Base-by-base conservation (phyloP, 2,113 vertebrate genomes). In the Odobenus rosmarus region DNA sequence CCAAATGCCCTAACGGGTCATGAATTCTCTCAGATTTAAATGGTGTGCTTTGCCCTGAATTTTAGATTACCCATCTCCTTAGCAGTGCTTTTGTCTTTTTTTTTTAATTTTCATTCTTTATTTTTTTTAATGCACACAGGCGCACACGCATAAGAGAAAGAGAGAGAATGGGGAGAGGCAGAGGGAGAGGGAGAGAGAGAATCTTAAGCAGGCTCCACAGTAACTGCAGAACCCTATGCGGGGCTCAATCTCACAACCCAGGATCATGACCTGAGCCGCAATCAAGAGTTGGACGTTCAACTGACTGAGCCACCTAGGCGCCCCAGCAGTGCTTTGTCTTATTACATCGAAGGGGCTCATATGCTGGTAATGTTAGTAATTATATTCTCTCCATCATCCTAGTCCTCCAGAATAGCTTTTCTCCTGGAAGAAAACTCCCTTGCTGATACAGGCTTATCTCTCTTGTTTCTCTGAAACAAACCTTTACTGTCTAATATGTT, bases 381-480 rank as follows among this genome's bases (percentile, higher is more conserved):
- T 46, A 8, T 39, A 4, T 24, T 23, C 21, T 15, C 23, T n/a
- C 42, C 6, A 3, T 11, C 7, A 0, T 71, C 15, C 0, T 6
- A 11, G 7, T 8, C 31, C 13, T 46, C 31, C 6, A 31, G 49
- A 57, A 46, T 0, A 31, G 26, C 26, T 33, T 81, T 49, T 80
- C 51, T 21, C 39, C 51, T 26, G 77, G 51, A 46, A 13, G 18
- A 14, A 46, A 82, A 19, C 14, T 36, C 26, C 12, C 14, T 14
- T 13, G 36, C 51, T 59, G 28, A 23, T 14, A 1, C 4, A 18
- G 39, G 51, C 90, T 61, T 74, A 0, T 61, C 7, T 33, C 28
- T 33, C 28, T 26, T 59, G 9, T 36, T 57, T 55, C 46, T 21
- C 9, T 59, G 18, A 28, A 15, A 10, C 39, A 15, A 3, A 3